phyloP scores from a whole-genome alignment of 2,113 vertebrate species.

The Marmota monax region DNA sequence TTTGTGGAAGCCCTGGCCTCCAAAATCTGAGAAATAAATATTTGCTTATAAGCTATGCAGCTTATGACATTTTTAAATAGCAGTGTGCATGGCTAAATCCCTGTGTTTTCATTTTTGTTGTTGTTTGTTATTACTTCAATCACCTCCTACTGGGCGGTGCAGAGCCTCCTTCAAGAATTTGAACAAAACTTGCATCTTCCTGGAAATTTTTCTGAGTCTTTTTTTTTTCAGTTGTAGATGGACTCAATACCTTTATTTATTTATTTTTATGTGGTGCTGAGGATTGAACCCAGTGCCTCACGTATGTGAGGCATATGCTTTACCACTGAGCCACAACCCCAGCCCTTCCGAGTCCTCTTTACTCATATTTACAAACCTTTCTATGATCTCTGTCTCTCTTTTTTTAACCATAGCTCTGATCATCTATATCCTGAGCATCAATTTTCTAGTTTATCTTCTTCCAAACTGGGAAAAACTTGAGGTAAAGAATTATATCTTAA shows the following conservation, averaged over 20 bases:
- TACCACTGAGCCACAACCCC: too few relatives aligned
- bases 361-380: background rate
- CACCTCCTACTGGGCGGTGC: background rate
- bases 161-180: background rate
- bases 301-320: too few relatives aligned
- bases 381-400: background rate
- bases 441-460: constrained; percentile 29
- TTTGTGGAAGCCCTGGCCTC: background rate
- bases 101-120: background rate
- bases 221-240: background rate
- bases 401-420: background rate
- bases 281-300: too few relatives aligned
- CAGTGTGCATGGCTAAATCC: background rate
- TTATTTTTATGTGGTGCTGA: too few relatives aligned
- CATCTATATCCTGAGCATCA: background rate
- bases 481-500: background rate
- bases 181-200: background rate
- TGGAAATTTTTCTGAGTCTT: background rate
- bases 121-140: background rate
- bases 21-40: background rate
- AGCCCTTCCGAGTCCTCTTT: background rate
- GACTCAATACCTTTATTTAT: too few relatives aligned
- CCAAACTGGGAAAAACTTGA: background rate
- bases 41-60: background rate
- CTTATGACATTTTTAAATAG: background rate